These are phyloP conservation scores for Dyspetes luteomarginatus DNA, from an alignment of 2,888 invertebrate species.

Conservation along the genomic window DNA sequence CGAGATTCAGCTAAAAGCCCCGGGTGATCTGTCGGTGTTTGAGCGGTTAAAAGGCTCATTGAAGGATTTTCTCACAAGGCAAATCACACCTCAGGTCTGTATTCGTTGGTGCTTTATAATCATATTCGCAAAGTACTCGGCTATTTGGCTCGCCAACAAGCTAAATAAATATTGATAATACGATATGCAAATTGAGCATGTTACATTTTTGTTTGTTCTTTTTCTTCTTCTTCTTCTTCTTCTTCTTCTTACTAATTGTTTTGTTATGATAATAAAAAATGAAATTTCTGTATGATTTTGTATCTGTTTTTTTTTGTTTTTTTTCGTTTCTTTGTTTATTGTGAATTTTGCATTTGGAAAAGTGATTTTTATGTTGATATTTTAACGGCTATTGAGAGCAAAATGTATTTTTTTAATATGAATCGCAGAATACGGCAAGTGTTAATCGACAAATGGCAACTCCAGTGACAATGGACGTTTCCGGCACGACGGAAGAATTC, in stretches of 20 bases:
- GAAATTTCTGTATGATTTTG: not conserved
- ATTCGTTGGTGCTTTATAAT: slow-evolving; percentile 74
- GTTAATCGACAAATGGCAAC: slow-evolving; percentile 24
- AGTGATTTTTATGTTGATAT: not conserved
- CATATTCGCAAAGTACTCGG: slow-evolving; percentile 69
- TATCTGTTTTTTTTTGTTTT: not conserved
- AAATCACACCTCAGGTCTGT: slow-evolving; percentile 79
- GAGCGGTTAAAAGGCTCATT: slow-evolving; percentile 80
- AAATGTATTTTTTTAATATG: slow-evolving; percentile 42
- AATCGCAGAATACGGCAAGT: slow-evolving; percentile 58
- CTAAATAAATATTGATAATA: slow-evolving; percentile 55
- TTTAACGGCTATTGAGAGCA: slow-evolving; percentile 9
- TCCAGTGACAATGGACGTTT: not conserved
- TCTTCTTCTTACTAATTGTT: not conserved
- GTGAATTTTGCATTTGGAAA: not conserved
- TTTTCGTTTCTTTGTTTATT: not conserved
- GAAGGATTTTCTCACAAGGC: slow-evolving; percentile 78
- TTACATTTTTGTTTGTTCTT: not conserved
- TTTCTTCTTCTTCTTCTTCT: not conserved
- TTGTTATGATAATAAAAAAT: slow-evolving; percentile 24
- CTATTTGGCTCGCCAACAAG: slow-evolving; percentile 44
- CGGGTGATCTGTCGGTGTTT: slow-evolving; percentile 78
- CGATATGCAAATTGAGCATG: not conserved
- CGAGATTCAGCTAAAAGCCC: slow-evolving; percentile 79
- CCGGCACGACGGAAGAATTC: not conserved